These are phyloP conservation scores for Odobenus rosmarus DNA, from an alignment of 2,113 vertebrate genomes.

Conservation along the genomic window DNA sequence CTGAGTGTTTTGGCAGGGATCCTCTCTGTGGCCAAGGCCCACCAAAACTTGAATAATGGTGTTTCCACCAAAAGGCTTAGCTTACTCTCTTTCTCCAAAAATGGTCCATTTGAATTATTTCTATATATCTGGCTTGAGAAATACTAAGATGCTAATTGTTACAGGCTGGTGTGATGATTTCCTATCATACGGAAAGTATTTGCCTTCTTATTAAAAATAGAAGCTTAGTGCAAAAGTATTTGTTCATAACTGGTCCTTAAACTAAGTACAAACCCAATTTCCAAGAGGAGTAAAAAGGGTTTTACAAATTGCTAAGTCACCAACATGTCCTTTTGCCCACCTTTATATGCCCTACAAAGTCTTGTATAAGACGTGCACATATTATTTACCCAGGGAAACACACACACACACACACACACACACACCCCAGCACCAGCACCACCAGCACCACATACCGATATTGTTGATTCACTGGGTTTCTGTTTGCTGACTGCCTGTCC, in stretches of 20 bases:
- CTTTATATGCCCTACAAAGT: background rate
- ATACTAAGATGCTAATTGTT: background rate
- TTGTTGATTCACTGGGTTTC: conserved; percentile 31
- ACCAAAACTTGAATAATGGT: background rate
- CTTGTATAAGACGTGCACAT: background rate
- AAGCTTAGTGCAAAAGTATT: background rate
- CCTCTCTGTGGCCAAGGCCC: background rate
- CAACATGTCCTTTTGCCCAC: background rate
- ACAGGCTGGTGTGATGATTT: background rate
- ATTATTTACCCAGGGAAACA: background rate
- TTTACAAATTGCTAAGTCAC: conserved; percentile 39
- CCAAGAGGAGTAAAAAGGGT: background rate
- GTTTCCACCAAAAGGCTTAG: background rate
- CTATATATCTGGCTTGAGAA: background rate
- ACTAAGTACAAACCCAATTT: background rate
- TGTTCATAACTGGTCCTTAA: background rate
- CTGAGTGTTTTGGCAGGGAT: background rate
- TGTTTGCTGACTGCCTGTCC: conserved; percentile 60
- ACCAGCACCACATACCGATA: background rate
- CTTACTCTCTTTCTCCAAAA: background rate
- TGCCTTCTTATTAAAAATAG: conserved; percentile 21
- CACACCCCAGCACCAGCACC: background rate
- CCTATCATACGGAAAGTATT: background rate
- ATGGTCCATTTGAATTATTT: background rate
- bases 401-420: background rate